Percentiles rank a stretch among this genome's conserved stretches.
Conservation (phyloP, 2,888 invertebrate genomes). For the Anticlea derivata region DNA sequence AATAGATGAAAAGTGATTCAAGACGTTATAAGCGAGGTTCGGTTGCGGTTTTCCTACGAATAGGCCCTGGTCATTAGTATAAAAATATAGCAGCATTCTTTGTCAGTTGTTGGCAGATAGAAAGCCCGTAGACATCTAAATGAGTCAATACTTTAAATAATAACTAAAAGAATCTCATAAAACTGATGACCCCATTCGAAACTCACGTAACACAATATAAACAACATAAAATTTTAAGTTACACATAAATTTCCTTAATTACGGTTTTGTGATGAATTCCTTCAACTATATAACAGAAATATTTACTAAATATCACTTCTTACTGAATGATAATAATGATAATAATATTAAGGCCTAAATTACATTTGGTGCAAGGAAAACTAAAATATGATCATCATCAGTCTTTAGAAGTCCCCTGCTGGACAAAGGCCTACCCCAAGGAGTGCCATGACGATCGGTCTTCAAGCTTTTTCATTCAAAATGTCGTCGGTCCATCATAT, state of each 20-base stretch:
- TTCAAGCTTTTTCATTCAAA: no score
- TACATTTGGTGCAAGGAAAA: no score
- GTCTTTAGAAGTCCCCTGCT: no score
- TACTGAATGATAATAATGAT: slow-evolving; percentile 33
- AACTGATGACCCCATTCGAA: slow-evolving; percentile 58
- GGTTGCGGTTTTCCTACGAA: neutral
- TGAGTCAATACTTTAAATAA: slow-evolving; percentile 5
- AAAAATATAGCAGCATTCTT: slow-evolving; percentile 1
- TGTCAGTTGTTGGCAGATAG: slow-evolving; percentile 5
- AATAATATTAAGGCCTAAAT: no score
- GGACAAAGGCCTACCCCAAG: no score
- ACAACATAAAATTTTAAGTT: slow-evolving; percentile 66
- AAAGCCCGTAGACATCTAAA: slow-evolving; percentile 5
- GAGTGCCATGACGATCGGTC: no score
- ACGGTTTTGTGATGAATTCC: slow-evolving; percentile 67
- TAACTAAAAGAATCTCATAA: slow-evolving; percentile 14
- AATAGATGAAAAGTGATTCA: no score
- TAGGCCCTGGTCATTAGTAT: neutral
- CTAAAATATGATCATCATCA: no score
- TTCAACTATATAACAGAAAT: slow-evolving; percentile 64
- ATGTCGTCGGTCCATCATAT: no score
- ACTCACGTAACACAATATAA: slow-evolving; percentile 57
- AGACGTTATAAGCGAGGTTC: no score
- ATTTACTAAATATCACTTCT: slow-evolving; percentile 59
- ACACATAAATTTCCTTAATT: slow-evolving; percentile 78